Base-by-base conservation (phyloP, 1,140 invertebrate genomes). In the Penaeus japonicus region DNA sequence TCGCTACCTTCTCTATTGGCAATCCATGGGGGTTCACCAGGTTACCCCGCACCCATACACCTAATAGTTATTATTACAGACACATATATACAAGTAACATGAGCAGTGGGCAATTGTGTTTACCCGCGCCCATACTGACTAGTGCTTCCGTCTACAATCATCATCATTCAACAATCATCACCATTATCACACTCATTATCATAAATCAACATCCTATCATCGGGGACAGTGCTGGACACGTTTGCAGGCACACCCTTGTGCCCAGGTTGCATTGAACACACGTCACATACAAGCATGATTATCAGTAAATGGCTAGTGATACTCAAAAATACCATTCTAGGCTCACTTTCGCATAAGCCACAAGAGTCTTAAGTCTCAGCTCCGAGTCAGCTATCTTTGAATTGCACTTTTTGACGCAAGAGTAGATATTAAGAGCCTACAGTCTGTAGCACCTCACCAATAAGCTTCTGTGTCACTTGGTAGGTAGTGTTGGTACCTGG, bases 21-120 rank as follows among this genome's bases (percentile, higher is more conserved):
- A 88, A 62, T 35, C 80, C 81, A 59, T 10, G 73, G 30, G 54
- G 81, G 70, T 47, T 83, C 55, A 55, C 73, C 80, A 83, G 65
- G 35, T 70, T 83, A 83, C 65, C 55, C 87, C 57, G 32, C 87
- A 84, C 83, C 87, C 82, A 85, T 89, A 89, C 87, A 85, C 82
- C 83, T 84, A 89, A 85, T 77, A 89, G 73, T 89, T 85, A 89
- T 84, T 89, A 85, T 84, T 89, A 84, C 87, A 89, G 82, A 89
- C 87, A 89, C 87, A 89, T 85, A 89, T 84, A 85, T 85, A 89
- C 87, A 89, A 84, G 83, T 89, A 89, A 89, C 87, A 89, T 89
- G 87, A 89, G 87, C 87, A 89, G 75, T 53, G 77, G 87, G 73
- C 54, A 65, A 86, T 53, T 82, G 35, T 53, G 73, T 80, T 80